Evolutionary conservation across 2,888 invertebrate species (phyloP).

Genomic region (Xylota sylvarum): DNA sequence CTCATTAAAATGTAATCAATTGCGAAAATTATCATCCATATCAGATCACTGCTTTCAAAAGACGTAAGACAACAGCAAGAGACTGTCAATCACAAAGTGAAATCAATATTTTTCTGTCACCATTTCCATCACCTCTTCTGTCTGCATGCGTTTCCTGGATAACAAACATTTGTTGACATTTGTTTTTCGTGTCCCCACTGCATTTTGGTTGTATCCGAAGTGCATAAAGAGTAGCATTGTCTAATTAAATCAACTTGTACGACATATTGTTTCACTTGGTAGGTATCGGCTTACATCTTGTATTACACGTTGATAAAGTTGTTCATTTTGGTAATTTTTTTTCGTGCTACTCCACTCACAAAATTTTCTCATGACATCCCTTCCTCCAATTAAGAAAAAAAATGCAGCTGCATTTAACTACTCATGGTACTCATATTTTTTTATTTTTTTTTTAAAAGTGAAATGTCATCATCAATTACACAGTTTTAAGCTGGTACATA

Average conservation of each 20-base stretch:
- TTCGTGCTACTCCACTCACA: background rate
- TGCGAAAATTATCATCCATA: too few species aligned
- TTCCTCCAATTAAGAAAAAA: constrained; percentile 58
- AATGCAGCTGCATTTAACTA: constrained; percentile 69
- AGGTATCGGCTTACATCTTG: constrained; percentile 68
- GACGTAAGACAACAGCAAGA: too few species aligned
- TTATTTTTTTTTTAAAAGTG: constrained; percentile 11
- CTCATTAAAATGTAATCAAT: too few species aligned
- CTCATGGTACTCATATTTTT: constrained; percentile 10
- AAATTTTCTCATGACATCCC: constrained; percentile 39
- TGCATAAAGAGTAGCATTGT: constrained; percentile 41
- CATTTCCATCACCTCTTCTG: background rate
- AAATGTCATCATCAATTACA: constrained; percentile 70
- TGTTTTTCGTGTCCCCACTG: constrained; percentile 5
- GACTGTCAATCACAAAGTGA: background rate
- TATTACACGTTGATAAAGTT: constrained; percentile 56
- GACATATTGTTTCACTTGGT: constrained; percentile 60
- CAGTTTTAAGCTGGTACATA: constrained; percentile 17
- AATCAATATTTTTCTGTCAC: background rate
- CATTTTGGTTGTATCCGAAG: constrained; percentile 9
- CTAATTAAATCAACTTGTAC: constrained; percentile 58
- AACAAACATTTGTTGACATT: constrained; percentile 11
- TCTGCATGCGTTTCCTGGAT: background rate
- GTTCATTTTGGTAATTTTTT: constrained; percentile 48
- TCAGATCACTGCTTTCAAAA: too few species aligned